phyloP scores from a whole-genome alignment of 2,888 invertebrate species.

The Congeria kusceri region DNA sequence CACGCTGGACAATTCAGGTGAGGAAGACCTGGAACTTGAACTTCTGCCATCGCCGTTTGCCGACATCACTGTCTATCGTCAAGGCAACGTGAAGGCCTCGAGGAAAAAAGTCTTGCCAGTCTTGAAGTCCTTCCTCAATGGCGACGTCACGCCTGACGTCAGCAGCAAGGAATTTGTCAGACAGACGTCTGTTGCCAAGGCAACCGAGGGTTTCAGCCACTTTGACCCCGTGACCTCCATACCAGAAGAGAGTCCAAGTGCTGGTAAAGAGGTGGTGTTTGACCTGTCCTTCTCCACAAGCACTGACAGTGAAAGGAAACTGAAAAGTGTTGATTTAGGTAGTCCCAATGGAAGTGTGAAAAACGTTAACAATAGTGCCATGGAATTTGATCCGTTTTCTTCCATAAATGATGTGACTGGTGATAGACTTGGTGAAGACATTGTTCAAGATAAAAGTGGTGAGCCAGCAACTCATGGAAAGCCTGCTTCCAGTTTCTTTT shows the following conservation, averaged over 20 bases:
- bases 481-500: background rate
- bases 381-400: constrained; percentile 8
- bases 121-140: constrained; percentile 71
- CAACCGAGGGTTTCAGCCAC: constrained; percentile 47
- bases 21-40: constrained; percentile 75
- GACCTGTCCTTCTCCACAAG: background rate
- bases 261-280: background rate
- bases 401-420: background rate
- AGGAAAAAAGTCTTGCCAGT: constrained; percentile 83
- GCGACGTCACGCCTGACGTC: constrained; percentile 41
- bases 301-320: background rate
- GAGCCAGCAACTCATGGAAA: background rate
- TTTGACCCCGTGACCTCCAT: constrained; percentile 4
- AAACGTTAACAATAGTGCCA: too few relatives aligned
- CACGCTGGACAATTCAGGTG: constrained; percentile 64
- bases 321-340: background rate
- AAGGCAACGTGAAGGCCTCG: constrained; percentile 81
- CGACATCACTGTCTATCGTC: constrained; percentile 72
- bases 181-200: constrained; percentile 43
- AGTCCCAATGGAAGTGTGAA: background rate
- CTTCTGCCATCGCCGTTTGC: constrained; percentile 60
- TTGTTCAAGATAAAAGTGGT: background rate
- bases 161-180: constrained; percentile 54
- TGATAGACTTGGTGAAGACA: too few relatives aligned
- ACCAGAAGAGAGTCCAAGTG: background rate